Evolutionary conservation across 2,113 vertebrate genomes (phyloP).

Genomic region (Triplophysa siluroides): DNA sequence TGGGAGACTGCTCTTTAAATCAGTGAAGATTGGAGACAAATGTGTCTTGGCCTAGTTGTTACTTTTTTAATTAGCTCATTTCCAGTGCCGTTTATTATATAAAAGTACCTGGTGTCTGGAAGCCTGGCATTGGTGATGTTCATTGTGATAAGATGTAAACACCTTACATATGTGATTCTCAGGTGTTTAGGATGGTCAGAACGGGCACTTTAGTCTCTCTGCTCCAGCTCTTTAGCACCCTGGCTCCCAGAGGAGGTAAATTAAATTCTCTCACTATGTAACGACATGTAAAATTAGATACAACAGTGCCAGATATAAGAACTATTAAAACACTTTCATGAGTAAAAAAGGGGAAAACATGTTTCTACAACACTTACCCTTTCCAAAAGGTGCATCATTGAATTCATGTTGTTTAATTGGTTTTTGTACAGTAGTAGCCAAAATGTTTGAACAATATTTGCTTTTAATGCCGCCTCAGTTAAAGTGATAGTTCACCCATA

Average conservation of each 20-base stretch:
- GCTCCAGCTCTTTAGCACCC: slow-evolving; percentile 71
- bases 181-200: slow-evolving; percentile 73
- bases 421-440: no score
- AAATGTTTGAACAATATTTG: no score
- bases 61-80: slow-evolving; percentile 2
- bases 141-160: not conserved
- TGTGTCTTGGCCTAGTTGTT: slow-evolving; percentile 39
- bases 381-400: no score
- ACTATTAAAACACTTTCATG: not conserved
- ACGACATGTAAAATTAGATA: no score
- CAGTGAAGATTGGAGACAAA: slow-evolving; percentile 57
- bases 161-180: slow-evolving; percentile 22
- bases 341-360: no score
- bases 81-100: not conserved
- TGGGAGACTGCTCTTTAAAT: slow-evolving; percentile 80
- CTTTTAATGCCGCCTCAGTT: no score
- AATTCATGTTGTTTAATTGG: no score
- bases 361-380: no score
- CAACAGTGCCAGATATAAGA: no score
- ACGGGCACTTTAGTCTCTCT: slow-evolving; percentile 71
- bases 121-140: not conserved
- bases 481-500: no score
- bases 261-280: not conserved
- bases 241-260: slow-evolving; percentile 67
- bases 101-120: not conserved